Evolutionary conservation across 2,888 invertebrate genomes (phyloP).

Genomic region (Ophioninae sp.): DNA sequence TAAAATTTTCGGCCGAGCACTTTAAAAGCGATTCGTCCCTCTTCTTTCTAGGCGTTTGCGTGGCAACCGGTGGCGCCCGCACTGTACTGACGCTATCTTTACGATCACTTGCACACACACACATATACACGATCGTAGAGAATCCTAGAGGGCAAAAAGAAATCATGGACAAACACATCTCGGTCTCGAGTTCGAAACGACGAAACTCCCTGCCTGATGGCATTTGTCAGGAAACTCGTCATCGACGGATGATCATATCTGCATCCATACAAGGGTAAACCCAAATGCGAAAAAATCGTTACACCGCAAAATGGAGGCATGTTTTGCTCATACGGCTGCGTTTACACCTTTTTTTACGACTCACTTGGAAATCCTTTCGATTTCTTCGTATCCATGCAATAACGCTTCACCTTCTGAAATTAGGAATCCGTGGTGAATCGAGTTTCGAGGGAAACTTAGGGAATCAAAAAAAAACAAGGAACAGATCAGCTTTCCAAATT

Average conservation of each 20-base stretch:
- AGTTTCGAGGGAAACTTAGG: too few relatives aligned
- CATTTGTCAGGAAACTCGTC: slow-evolving; percentile 23
- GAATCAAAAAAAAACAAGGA: too few relatives aligned
- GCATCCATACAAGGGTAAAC: background rate
- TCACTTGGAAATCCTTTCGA: too few relatives aligned
- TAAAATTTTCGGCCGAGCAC: slow-evolving; percentile 36
- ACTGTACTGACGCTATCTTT: slow-evolving; percentile 72
- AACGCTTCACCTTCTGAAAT: too few relatives aligned
- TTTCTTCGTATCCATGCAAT: too few relatives aligned
- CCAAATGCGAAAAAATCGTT: background rate
- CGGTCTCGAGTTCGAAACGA: slow-evolving; percentile 30
- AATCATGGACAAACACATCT: slow-evolving; percentile 44
- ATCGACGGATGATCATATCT: slow-evolving; percentile 43
- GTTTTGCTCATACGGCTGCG: background rate
- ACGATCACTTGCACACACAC: slow-evolving; percentile 35
- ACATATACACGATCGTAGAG: slow-evolving; percentile 6
- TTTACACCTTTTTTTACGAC: too few relatives aligned
- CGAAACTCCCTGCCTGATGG: slow-evolving; percentile 17
- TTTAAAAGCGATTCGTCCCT: slow-evolving; percentile 66
- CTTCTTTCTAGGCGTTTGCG: slow-evolving; percentile 3
- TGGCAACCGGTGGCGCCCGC: slow-evolving; percentile 69
- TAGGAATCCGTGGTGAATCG: too few relatives aligned
- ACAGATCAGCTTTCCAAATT: too few relatives aligned
- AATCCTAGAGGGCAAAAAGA: slow-evolving; percentile 39
- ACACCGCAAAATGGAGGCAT: background rate